These are phyloP conservation scores for Raja brachyura DNA, from an alignment of 2,113 vertebrate species.

Conservation along the genomic window DNA sequence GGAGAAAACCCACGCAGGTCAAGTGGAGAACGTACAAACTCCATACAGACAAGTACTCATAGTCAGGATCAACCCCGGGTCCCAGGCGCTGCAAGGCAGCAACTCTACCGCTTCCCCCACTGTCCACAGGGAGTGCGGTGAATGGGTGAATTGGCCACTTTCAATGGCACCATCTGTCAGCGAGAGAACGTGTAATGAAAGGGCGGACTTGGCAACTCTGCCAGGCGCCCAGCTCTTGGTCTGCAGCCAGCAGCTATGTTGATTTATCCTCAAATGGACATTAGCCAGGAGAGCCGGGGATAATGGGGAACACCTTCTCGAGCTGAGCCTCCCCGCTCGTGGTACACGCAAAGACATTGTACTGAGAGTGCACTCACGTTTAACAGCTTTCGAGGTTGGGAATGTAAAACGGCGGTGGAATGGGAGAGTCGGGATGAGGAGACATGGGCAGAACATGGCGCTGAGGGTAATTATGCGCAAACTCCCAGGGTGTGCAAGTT, in stretches of 20 bases:
- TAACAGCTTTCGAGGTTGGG: not conserved
- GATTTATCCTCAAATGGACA: not conserved
- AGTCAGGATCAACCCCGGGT: too few relatives aligned
- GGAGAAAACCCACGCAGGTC: too few relatives aligned
- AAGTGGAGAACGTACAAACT: too few relatives aligned
- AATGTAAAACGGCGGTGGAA: not conserved
- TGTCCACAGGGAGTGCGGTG: not conserved
- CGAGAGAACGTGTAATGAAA: not conserved
- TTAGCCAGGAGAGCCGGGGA: not conserved
- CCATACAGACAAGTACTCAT: too few relatives aligned
- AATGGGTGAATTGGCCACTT: not conserved
- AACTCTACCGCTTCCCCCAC: too few relatives aligned
- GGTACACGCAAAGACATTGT: not conserved
- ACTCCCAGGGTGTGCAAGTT: not conserved
- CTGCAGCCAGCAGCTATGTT: not conserved
- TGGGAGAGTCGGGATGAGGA: not conserved
- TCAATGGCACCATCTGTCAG: not conserved
- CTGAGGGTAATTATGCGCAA: constrained; percentile 5
- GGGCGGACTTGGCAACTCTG: not conserved
- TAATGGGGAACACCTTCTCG: constrained; percentile 23
- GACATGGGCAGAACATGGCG: not conserved
- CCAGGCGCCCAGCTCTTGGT: not conserved
- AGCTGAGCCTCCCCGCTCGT: not conserved
- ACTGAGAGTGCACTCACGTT: not conserved
- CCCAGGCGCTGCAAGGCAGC: too few relatives aligned